These are phyloP conservation scores for Acipenser ruthenus DNA, from an alignment of 2,797 vertebrate genomes.

Conservation along the genomic window DNA sequence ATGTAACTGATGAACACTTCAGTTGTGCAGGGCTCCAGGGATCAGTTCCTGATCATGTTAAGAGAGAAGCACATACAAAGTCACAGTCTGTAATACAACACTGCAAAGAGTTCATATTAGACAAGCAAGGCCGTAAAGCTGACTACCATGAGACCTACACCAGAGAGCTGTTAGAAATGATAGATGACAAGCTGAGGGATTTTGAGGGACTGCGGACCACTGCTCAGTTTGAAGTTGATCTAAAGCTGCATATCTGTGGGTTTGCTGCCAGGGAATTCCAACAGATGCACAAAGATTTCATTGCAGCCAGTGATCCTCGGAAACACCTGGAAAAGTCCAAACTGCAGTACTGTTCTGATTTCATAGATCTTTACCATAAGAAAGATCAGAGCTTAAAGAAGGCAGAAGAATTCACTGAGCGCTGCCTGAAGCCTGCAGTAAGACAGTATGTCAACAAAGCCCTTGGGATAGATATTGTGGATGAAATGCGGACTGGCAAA, in stretches of 20 bases:
- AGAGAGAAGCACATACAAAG: conserved; percentile 3
- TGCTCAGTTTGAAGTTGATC: conserved; percentile 27
- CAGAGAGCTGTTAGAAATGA: conserved; percentile 24
- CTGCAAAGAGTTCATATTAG: background rate
- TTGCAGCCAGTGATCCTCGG: conserved; percentile 2
- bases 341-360: conserved; percentile 28
- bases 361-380: conserved; percentile 34
- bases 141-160: conserved; percentile 29
- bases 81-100: conserved; percentile 4
- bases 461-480: conserved; percentile 43
- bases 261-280: conserved; percentile 26
- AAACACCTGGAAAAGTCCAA: conserved; percentile 26
- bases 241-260: conserved; percentile 40
- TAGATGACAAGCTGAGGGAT: conserved; percentile 2
- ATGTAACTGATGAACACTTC: rapidly evolving
- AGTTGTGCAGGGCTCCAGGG: background rate
- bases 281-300: conserved; percentile 33
- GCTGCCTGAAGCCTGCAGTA: conserved; percentile 42
- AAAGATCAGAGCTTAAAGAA: conserved; percentile 38
- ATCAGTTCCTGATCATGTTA: rapidly evolving
- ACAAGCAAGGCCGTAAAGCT: background rate
- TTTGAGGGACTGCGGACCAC: background rate
- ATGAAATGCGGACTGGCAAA: conserved; percentile 31
- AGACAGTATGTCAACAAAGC: conserved; percentile 29
- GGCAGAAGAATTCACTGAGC: conserved; percentile 29